Base-by-base conservation (phyloP, 2,113 vertebrate genomes). In the Apaloderma vittatum region DNA sequence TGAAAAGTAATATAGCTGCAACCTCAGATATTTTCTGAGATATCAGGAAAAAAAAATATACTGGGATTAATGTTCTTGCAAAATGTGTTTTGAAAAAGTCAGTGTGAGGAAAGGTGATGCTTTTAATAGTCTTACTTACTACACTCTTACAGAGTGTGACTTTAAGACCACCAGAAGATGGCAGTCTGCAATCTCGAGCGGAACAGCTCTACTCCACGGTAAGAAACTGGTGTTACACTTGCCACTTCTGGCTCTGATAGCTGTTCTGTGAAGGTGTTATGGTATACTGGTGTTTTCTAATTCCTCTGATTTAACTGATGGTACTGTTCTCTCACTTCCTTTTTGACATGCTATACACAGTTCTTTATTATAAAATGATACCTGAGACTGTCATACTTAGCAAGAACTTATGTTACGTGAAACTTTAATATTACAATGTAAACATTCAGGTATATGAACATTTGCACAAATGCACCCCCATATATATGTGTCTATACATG, bases 111-210 rank as follows among this genome's bases (percentile, higher is more conserved):
- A 52, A 79, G 40, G 6, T 7, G 8, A 10, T 32, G 29, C 30
- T 61, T 72, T 52, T 71, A 66, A 48, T 27, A 73, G 49, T 17
- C 11, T 37, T 46, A 20, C 36, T 73, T 13, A 23, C n/a, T n/a
- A n/a, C 8, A 13, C 15, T 59, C 8, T 59, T 48, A 23, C 11
- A 7, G 68, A 83, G 10, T 5, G 15, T 78, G 37, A 32, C n/a
- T 70, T 81, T 40, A 21, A 58, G 23, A 49, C 9, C 52, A 80
- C 73, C 88, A 79, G 91, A 54, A 95, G 96, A 93, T 72, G 93
- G 76, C 93, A 94, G 61, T 23, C 67, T n/a, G 62, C 45, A 61
- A 75, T 72, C 49, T 78, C 11, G 17, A 55, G 63, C 24, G 27
- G 36, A 40, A 10, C 27, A 80, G 12, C 32, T 77, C 29, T 16